A percentile compares a stretch with the other conserved stretches of the same genome.
Evolutionary conservation across 2,797 vertebrate genomes (phyloP).

Genomic region (Malacoraja senta): DNA sequence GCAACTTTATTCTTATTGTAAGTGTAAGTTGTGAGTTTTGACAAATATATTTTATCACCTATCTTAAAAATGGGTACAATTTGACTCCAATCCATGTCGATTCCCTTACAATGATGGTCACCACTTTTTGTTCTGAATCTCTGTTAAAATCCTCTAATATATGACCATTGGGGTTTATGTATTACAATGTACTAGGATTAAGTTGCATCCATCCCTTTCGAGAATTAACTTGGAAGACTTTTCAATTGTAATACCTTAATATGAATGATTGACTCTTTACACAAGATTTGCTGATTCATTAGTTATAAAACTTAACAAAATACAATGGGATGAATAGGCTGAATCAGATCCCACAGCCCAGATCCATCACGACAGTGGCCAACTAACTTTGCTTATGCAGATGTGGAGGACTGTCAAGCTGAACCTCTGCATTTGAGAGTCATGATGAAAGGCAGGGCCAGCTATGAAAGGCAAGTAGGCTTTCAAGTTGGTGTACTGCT

Average conservation of each 20-base stretch:
- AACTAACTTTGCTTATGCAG: too few relatives aligned
- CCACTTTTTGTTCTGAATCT: not conserved
- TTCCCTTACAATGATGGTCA: not conserved
- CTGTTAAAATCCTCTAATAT: not conserved
- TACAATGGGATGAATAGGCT: not conserved
- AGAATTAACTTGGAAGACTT: not conserved
- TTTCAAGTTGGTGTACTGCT: too few relatives aligned
- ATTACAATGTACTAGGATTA: not conserved
- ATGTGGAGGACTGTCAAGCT: too few relatives aligned
- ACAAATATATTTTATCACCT: not conserved
- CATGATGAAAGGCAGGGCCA: too few relatives aligned
- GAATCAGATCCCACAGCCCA: too few relatives aligned
- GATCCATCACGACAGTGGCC: too few relatives aligned
- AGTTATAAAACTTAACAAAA: not conserved
- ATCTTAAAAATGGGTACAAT: not conserved
- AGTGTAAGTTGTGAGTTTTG: not conserved
- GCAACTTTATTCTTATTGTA: not conserved
- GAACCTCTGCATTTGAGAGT: too few relatives aligned
- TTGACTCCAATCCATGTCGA: not conserved
- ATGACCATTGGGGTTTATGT: not conserved
- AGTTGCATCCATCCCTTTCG: not conserved
- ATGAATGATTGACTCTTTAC: not conserved
- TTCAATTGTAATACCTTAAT: not conserved
- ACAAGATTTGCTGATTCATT: not conserved
- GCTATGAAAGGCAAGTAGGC: too few relatives aligned